Evolutionary conservation across 2,888 invertebrate genomes (phyloP).

Genomic region (Platerodrilus igneus): DNA sequence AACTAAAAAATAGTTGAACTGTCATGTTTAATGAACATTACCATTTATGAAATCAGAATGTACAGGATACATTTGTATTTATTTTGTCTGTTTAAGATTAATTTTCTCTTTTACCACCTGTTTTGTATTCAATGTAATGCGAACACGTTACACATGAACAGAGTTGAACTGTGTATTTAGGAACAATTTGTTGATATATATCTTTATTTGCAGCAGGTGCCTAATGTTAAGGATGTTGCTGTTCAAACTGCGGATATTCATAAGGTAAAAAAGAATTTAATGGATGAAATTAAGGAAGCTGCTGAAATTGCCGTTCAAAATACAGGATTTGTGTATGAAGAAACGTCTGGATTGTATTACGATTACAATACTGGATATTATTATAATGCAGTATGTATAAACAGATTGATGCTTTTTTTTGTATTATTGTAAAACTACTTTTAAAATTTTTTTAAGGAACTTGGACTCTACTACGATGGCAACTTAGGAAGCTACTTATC

Average conservation of each 20-base stretch:
- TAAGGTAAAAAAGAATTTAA: slow-evolving; percentile 49
- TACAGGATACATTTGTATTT: too few relatives aligned
- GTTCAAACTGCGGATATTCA: slow-evolving; percentile 33
- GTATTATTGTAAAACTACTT: background rate
- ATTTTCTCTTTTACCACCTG: too few relatives aligned
- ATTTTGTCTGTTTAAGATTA: too few relatives aligned
- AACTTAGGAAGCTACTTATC: slow-evolving; percentile 78
- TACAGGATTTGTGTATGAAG: slow-evolving; percentile 80
- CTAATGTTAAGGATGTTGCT: slow-evolving; percentile 31
- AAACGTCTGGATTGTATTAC: slow-evolving; percentile 82
- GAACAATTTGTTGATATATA: too few relatives aligned
- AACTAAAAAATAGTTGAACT: too few relatives aligned
- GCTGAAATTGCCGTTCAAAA: slow-evolving; percentile 70
- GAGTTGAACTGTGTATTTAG: too few relatives aligned
- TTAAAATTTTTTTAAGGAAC: slow-evolving; percentile 66
- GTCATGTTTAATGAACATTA: too few relatives aligned
- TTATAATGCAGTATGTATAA: slow-evolving; percentile 72
- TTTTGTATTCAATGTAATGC: too few relatives aligned
- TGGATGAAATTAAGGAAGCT: slow-evolving; percentile 72
- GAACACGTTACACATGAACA: too few relatives aligned
- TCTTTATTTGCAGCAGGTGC: too few relatives aligned
- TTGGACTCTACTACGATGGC: slow-evolving; percentile 85
- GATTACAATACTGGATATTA: slow-evolving; percentile 86
- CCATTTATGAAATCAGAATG: too few relatives aligned
- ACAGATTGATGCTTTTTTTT: too few relatives aligned